Base-by-base conservation (phyloP, 2,797 vertebrate genomes). In the Melanotaenia boesemani region DNA sequence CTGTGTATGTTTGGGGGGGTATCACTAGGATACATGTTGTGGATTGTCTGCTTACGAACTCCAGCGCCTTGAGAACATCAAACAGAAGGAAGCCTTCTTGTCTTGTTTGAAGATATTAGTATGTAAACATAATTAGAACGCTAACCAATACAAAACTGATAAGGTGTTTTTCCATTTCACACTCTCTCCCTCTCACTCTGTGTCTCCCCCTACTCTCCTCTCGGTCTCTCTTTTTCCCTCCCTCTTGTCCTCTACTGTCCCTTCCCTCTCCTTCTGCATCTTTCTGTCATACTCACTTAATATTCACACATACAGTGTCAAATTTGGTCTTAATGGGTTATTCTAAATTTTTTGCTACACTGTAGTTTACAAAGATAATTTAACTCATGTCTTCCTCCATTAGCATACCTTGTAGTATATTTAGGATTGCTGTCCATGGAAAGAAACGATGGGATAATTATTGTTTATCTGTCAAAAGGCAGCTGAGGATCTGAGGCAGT, bases 31-130 rank as follows among this genome's bases (percentile, higher is more conserved):
- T 74, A 34, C 30, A 63, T 50, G 52, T 20, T 28, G 46, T 59
- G 66, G 74, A 76, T 76, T 96, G 2, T 96, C 95, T 92, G 95
- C 30, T 85, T 96, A 59, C 11, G 41, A 66, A 39, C 71, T 73
- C 55, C n/a, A 73, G 30, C 20, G 6, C 8, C 22, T 44, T 44
- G 15, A 24, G 22, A 61, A 61, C 37, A 61, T 61, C 59, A 41
- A 0, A 41, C 0, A 61, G 37, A 41, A 61, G 59, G 36, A 61
- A 37, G 59, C n/a, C 36, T 61, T 61, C 59, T 61, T 61, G 22
- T 61, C 59, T 13, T 61, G 59, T 16, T 61, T 61, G 36, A 61
- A 16, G 36, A 2, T 39, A 26, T 16, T 5, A 62, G 60, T 62
- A 26, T 1, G 34, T 60, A 58, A 34, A 39, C 34, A 24, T 24